phyloP scores from a whole-genome alignment of 2,888 invertebrate species.

The Incurvaria masculella region DNA sequence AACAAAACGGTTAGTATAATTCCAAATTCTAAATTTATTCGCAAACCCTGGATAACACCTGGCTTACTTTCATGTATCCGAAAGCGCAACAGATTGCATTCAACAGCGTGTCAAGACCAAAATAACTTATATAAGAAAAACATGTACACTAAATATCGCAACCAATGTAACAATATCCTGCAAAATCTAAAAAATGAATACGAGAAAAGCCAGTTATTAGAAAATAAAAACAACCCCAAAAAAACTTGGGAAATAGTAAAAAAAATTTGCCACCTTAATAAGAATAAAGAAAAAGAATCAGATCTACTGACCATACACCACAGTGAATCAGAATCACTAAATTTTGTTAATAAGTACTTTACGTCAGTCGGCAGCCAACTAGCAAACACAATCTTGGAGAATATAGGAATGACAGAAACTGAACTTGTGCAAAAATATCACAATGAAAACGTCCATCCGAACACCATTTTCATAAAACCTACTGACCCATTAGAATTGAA shows the following conservation, averaged over 20 bases:
- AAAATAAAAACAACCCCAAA: too few relatives aligned
- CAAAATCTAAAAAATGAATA: conserved; percentile 12
- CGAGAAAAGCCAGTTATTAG: conserved; percentile 9
- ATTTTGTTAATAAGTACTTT: conserved; percentile 1
- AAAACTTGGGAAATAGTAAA: too few relatives aligned
- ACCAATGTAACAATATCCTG: too few relatives aligned
- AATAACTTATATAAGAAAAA: conserved; percentile 7
- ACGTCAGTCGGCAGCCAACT: background rate
- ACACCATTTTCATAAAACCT: background rate
- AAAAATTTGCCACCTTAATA: conserved; percentile 3
- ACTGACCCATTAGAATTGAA: background rate
- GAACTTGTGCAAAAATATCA: background rate
- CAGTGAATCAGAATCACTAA: background rate
- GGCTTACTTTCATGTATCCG: too few relatives aligned
- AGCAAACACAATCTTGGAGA: background rate
- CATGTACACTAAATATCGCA: conserved; percentile 17
- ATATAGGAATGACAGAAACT: too few relatives aligned
- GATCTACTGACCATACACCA: background rate
- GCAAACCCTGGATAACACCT: too few relatives aligned
- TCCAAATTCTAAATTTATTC: conserved; percentile 15
- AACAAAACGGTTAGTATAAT: conserved; percentile 13
- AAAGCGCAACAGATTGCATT: conserved; percentile 13
- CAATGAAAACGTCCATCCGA: background rate
- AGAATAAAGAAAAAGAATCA: conserved; percentile 2
- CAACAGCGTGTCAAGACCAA: conserved; percentile 7